Conservation (phyloP, 2,888 invertebrate genomes). For the Andrena fulva region DNA sequence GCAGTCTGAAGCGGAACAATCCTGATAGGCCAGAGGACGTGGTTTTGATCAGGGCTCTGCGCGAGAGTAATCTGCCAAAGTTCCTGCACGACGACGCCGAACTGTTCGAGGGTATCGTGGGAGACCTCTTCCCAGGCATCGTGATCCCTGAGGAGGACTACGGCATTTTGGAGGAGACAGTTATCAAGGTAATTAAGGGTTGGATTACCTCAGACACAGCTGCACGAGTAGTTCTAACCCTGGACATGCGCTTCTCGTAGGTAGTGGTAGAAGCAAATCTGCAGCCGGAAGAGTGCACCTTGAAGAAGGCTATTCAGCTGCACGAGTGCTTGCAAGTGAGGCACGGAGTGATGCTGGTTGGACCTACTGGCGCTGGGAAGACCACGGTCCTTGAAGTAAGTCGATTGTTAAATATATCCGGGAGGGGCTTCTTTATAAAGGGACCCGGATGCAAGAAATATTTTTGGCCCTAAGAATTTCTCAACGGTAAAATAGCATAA, state of each 20-base stretch:
- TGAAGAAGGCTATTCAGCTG: constrained; percentile 92
- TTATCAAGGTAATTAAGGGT: constrained; percentile 76
- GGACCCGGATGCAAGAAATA: too few species aligned
- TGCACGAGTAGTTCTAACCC: background rate
- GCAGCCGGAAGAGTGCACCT: constrained; percentile 89
- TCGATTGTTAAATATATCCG: background rate
- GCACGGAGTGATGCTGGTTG: constrained; percentile 97
- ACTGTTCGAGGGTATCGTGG: constrained; percentile 93
- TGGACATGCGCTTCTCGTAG: constrained; percentile 45
- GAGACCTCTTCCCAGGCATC: constrained; percentile 95
- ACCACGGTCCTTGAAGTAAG: constrained; percentile 90
- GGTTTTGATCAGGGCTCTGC: constrained; percentile 92
- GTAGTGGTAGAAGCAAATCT: constrained; percentile 87
- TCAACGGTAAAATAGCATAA: too few species aligned
- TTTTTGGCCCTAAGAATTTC: too few species aligned
- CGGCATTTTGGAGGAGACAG: constrained; percentile 90
- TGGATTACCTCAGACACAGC: too few species aligned
- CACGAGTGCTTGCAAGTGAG: constrained; percentile 96
- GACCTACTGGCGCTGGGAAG: constrained; percentile 95
- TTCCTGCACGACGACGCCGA: constrained; percentile 94
- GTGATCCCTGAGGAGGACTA: constrained; percentile 92
- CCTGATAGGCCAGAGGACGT: constrained; percentile 94
- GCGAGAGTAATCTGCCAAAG: constrained; percentile 96
- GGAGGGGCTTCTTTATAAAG: background rate
- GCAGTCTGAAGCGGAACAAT: constrained; percentile 93